Conservation (phyloP, 2,113 vertebrate species). For the Todiramphus chloris region DNA sequence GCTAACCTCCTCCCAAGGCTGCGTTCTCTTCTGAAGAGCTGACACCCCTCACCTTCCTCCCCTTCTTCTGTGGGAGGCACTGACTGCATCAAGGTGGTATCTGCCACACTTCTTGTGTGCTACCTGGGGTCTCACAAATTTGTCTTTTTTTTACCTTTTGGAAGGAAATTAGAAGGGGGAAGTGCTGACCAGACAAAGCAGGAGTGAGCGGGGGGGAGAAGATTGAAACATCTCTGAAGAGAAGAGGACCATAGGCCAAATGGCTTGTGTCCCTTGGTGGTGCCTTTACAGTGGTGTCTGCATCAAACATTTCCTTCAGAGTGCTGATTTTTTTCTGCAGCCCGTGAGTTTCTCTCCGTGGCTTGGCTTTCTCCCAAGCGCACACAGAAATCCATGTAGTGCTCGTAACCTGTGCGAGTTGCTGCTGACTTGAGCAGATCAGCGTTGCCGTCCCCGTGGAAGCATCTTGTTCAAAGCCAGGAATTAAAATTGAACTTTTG, state of each 20-base stretch:
- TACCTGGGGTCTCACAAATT: neutral
- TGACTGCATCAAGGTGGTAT: neutral
- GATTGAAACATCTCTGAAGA: neutral
- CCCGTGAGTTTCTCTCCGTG: neutral
- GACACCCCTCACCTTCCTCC: neutral
- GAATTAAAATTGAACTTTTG: neutral
- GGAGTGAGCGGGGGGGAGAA: neutral
- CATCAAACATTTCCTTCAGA: neutral
- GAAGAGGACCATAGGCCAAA: neutral
- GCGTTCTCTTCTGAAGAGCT: neutral
- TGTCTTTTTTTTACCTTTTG: neutral
- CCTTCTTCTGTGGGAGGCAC: neutral
- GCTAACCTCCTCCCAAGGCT: neutral
- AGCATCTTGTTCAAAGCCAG: neutral
- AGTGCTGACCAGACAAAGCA: neutral
- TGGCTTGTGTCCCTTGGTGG: fast-evolving
- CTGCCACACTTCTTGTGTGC: neutral
- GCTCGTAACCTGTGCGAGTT: neutral
- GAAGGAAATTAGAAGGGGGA: neutral
- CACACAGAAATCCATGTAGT: neutral
- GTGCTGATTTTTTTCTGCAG: neutral
- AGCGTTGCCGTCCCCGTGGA: neutral
- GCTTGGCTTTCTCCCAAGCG: neutral
- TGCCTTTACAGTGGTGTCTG: neutral
- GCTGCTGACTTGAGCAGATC: neutral